Base-by-base conservation (phyloP, 2,113 vertebrate species). In the Cryptotis parvus region DNA sequence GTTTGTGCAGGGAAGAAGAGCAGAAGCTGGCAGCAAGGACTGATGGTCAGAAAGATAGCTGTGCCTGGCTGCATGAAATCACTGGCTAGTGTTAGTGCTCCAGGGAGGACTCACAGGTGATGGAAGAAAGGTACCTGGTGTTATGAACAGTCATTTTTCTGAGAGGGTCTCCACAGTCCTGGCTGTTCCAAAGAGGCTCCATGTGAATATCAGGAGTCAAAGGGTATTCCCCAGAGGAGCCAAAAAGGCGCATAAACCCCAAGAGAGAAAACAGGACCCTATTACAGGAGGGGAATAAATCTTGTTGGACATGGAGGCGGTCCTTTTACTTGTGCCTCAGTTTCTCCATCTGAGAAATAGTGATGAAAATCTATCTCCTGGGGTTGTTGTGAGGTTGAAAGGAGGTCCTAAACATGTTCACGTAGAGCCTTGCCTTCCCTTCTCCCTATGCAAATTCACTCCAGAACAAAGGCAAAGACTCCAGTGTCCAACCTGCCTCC, bases 1-100 rank as follows among this genome's bases (percentile, higher is more conserved):
- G 84, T 94, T 92, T 94, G 77, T 68, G 29, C 41, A 45, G 27
- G 72, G 58, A 84, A 41, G 83, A 70, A 87, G 39, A 73, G 80
- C 63, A 70, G 26, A 65, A 73, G 0, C 4, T 5, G 18, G 58
- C 37, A 78, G 74, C 63, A 69, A 63, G 65, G 73, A 77, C 87
- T 29, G 43, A 92, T 27, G 33, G 68, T 33, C 82, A 86, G 68
- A 78, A 15, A 72, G 83, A 89, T 26, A 88, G 86, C 61, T 4
- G 0, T 20, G 27, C 49, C 70, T 81, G 58, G 58, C 73, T 70
- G 79, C 84, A 26, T 27, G 85, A 70, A 72, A 49, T 78, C 45
- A 29, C 80, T 79, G 74, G 75, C 6, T 43, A 26, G 11, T 0
- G 1, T 15, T 7, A 3, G n/a, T 0, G 0, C 39, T 69, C 65